phyloP scores from a whole-genome alignment of 2,113 vertebrate genomes.

The Sylvia atricapilla region DNA sequence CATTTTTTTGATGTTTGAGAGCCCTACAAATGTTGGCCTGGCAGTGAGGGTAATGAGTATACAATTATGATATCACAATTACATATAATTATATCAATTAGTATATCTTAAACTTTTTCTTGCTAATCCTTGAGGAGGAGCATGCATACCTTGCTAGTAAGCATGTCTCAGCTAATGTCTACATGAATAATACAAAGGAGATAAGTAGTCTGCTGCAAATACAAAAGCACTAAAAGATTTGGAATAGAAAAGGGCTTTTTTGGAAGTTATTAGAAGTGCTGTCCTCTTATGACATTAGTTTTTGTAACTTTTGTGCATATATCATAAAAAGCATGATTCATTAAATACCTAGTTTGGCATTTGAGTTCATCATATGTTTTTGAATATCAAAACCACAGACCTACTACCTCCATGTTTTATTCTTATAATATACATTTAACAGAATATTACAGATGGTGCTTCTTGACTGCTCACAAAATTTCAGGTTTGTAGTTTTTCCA shows the following conservation, averaged over 20 bases:
- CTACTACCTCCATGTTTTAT: slow-evolving; percentile 47
- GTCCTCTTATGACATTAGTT: slow-evolving; percentile 12
- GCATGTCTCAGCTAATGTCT: not conserved
- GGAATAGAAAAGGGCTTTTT: slow-evolving; percentile 25
- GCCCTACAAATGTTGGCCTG: not conserved
- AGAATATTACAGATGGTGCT: slow-evolving; percentile 57
- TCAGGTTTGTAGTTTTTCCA: slow-evolving; percentile 4
- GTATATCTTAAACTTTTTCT: not conserved
- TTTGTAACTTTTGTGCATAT: not conserved
- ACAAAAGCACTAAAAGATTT: not conserved
- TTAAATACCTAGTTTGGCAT: slow-evolving; percentile 67
- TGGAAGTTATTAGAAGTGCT: slow-evolving; percentile 57
- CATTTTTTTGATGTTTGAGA: not conserved
- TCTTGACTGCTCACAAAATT: slow-evolving; percentile 49
- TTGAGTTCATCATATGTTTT: slow-evolving; percentile 60
- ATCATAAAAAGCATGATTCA: slow-evolving; percentile 55
- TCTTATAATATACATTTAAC: slow-evolving; percentile 40
- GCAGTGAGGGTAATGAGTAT: not conserved
- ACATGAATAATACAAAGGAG: not conserved
- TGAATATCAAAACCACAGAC: slow-evolving; percentile 46
- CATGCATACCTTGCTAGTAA: not conserved
- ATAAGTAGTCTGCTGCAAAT: not conserved
- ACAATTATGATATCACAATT: not conserved
- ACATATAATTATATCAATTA: too few relatives aligned
- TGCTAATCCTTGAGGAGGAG: not conserved